Conservation (phyloP, 92 coral and sea anemone genomes). For the Zoanthus solanderi region DNA sequence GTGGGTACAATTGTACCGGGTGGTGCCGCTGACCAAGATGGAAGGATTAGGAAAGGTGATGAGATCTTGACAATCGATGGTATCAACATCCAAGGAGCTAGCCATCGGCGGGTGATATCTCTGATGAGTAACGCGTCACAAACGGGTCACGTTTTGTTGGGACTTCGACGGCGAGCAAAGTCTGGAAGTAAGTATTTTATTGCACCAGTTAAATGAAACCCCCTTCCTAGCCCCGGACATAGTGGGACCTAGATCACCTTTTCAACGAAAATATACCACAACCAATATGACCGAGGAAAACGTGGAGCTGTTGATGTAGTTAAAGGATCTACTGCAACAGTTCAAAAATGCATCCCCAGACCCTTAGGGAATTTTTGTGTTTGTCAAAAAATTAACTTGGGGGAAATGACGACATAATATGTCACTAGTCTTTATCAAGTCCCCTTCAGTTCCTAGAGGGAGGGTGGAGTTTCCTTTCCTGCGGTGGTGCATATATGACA, state of each 20-base stretch:
- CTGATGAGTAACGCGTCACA: slow-evolving; percentile 92
- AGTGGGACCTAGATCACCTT: not conserved
- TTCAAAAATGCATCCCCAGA: too few species aligned
- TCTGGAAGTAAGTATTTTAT: slow-evolving; percentile 84
- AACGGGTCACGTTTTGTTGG: slow-evolving; percentile 79
- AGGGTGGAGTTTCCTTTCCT: too few species aligned
- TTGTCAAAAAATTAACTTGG: too few species aligned
- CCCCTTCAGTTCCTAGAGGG: too few species aligned
- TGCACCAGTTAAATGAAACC: not conserved
- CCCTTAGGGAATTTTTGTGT: too few species aligned
- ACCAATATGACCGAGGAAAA: too few species aligned
- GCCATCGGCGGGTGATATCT: slow-evolving; percentile 93
- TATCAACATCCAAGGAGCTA: slow-evolving; percentile 80
- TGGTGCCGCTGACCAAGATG: slow-evolving; percentile 89
- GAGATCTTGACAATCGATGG: slow-evolving; percentile 89
- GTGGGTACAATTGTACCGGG: slow-evolving; percentile 94
- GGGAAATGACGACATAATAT: too few species aligned
- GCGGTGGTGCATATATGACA: too few species aligned
- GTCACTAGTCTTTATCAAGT: too few species aligned
- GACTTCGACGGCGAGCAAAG: slow-evolving; percentile 70
- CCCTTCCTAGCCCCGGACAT: not conserved
- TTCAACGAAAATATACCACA: too few species aligned
- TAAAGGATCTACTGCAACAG: too few species aligned
- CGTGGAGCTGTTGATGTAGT: too few species aligned
- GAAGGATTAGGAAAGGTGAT: slow-evolving; percentile 82